Base-by-base conservation (phyloP, 35 echinoderm and acorn worm species). In the Holothuria glaberrima region DNA sequence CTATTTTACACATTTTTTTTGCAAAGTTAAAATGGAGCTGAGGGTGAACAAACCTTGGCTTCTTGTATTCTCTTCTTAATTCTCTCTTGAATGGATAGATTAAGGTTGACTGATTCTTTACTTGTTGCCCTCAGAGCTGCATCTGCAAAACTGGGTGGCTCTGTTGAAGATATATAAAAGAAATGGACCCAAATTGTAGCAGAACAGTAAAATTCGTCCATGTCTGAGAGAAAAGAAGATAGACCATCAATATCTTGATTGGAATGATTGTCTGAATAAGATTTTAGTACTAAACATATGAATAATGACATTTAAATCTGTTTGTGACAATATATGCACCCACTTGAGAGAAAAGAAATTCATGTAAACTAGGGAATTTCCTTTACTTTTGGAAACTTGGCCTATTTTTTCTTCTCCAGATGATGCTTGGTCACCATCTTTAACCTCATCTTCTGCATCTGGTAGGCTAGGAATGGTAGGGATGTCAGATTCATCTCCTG, bases 21-120 rank as follows among this genome's bases (percentile, higher is more conserved):
- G 48, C 4, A 68, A 68, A 70, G 14, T 29, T 6, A 12, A 14
- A 41, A 35, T 2, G 18, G 25, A 44, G 1, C 9, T 16, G 20
- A 63, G 30, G 16, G 35, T 69, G 19, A 64, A 18, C 71, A 80
- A 82, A 93, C 95, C 92, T 99, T 99, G 17, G 91, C 80, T 61
- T 99, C 86, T 71, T 65, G 34, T 34, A 99, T 94, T 59, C 89
- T 99, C 80, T 80, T 94, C 69, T 82, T 94, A 30, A 99, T 94
- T 20, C 93, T 92, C 22, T 99, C 97, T 48, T 91, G 91, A 35
- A 99, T 99, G 9, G 97, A 90, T 2, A 91, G 83, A 88, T 99
- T 99, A 4, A 99, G 64, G 57, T 64, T 95, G 36, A 59, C 65
- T 3, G 91, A 41, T 3, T 76, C 54, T 65, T 94, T 89, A 7